Conservation (phyloP, 2,797 vertebrate species). For the Propithecus deckenii region DNA sequence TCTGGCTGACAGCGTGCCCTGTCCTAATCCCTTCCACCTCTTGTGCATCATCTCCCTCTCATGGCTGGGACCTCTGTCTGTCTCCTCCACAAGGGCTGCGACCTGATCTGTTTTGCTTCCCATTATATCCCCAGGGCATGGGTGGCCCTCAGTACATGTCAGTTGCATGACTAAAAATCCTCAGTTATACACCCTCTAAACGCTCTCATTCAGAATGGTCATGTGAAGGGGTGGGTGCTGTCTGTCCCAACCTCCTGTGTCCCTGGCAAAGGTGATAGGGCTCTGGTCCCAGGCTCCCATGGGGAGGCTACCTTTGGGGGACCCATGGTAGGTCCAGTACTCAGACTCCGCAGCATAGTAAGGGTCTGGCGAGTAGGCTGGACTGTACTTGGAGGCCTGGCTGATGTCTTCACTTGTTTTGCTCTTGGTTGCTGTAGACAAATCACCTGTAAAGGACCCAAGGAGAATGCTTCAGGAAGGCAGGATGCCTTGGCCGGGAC, state of each 20-base stretch:
- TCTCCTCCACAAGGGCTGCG: not conserved
- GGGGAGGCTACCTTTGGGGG: slow-evolving; percentile 91
- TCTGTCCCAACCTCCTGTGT: not conserved
- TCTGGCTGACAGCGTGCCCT: not conserved
- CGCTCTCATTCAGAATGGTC: not conserved
- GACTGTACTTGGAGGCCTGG: slow-evolving; percentile 90
- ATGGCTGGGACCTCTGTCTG: not conserved
- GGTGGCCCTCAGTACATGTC: not conserved
- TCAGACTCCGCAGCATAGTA: slow-evolving; percentile 94
- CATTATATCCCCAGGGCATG: not conserved
- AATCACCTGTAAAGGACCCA: slow-evolving; percentile 77
- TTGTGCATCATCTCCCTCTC: not conserved
- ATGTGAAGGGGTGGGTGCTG: not conserved
- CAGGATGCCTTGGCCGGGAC: not conserved
- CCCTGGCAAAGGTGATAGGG: not conserved
- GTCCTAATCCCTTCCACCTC: not conserved
- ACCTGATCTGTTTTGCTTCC: not conserved
- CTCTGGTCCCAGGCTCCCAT: not conserved
- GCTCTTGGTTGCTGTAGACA: slow-evolving; percentile 89
- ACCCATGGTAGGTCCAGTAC: slow-evolving; percentile 93
- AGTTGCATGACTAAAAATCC: not conserved
- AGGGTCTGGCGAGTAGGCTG: slow-evolving; percentile 91
- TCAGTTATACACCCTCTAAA: not conserved
- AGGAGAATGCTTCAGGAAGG: slow-evolving; percentile 33
- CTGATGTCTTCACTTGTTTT: slow-evolving; percentile 95